These are phyloP conservation scores for Pinctada fucata DNA, from an alignment of 2,888 invertebrate genomes.

Conservation along the genomic window DNA sequence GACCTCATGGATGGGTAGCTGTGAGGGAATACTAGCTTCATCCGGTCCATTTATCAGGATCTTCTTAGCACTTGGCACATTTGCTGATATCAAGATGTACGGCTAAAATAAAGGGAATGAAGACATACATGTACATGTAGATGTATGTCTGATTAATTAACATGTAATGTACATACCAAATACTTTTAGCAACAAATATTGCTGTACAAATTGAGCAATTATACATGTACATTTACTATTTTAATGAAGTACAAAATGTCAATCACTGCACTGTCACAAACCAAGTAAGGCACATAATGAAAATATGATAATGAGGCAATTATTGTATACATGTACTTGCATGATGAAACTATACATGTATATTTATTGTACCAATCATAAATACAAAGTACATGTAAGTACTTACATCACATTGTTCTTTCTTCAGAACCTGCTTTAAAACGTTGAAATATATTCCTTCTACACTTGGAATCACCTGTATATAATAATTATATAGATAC, in stretches of 20 bases:
- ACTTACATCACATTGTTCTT: conserved; percentile 96
- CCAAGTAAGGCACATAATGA: no score
- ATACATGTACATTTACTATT: no score
- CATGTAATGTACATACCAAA: background rate
- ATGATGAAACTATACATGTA: no score
- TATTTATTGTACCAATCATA: no score
- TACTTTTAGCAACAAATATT: no score
- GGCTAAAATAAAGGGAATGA: conserved; percentile 78
- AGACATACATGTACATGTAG: background rate
- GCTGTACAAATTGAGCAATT: no score
- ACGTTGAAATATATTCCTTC: conserved; percentile 99
- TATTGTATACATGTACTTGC: no score
- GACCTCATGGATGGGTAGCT: conserved; percentile 93
- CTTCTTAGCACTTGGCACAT: conserved; percentile 99
- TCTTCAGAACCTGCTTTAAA: conserved; percentile 96
- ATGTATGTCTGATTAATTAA: background rate
- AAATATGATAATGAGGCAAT: no score
- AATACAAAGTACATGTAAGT: background rate
- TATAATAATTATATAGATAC: background rate
- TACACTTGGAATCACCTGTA: conserved; percentile 95
- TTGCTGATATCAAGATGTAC: conserved; percentile 96
- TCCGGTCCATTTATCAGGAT: conserved; percentile 96
- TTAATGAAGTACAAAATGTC: no score
- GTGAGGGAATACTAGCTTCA: conserved; percentile 93
- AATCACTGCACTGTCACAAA: no score